These are phyloP conservation scores for Astreopora myriophthalma DNA, from an alignment of 64 coral and sea anemone genomes.

Conservation along the genomic window DNA sequence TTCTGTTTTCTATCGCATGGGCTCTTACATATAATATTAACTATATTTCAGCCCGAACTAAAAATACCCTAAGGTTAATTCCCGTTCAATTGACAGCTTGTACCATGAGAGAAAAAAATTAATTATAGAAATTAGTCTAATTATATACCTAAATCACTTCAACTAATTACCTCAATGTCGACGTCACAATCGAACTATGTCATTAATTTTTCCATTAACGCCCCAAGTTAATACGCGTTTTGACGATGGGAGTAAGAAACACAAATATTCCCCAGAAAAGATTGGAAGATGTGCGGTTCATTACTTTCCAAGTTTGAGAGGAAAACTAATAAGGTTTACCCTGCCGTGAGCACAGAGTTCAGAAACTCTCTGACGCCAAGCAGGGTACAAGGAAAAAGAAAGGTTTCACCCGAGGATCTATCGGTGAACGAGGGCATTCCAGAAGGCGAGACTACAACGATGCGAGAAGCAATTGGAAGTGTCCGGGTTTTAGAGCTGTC, in stretches of 20 bases:
- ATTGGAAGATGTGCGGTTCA: neutral
- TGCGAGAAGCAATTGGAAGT: neutral
- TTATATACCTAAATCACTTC: neutral
- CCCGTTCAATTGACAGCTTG: no score
- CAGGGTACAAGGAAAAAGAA: neutral
- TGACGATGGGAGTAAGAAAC: neutral
- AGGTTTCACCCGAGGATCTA: neutral
- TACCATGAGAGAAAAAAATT: no score
- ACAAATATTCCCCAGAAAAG: neutral
- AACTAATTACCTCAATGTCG: neutral
- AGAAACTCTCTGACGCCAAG: neutral
- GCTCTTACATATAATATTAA: no score
- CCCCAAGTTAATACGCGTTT: neutral
- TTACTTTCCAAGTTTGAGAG: neutral
- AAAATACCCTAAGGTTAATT: no score
- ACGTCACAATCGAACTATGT: neutral
- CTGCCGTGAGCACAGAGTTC: neutral
- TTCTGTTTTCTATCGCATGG: no score
- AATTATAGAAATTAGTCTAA: no score
- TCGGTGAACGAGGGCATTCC: neutral
- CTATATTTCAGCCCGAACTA: no score
- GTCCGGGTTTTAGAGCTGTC: neutral
- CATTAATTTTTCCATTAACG: neutral
- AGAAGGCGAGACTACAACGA: neutral
- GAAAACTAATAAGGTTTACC: neutral